Base-by-base conservation (phyloP, 2,888 invertebrate genomes). In the Hypolimnas misippus region DNA sequence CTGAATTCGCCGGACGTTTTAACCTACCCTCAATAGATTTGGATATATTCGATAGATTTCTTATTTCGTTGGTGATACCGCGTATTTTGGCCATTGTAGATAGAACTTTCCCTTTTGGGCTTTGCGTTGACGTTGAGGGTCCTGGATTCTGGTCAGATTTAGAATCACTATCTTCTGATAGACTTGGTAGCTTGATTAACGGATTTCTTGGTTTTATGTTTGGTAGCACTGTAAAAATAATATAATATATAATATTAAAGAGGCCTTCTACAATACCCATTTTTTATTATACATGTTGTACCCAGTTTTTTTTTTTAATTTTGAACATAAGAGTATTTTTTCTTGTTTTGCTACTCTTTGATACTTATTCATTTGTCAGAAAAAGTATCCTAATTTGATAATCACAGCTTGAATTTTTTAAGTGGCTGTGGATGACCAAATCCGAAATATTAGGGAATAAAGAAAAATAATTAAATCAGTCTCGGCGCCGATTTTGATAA, bases 141-240 rank as follows among this genome's bases (percentile, higher is more conserved):
- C 77, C 81, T 10, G 73, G 73, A 1, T 74, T 19, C 63, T 80
- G 81, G 0, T 73, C 46, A 0, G 79, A 77, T 7, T 81, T 83
- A 0, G 69, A 61, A 3, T 80, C 19, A 5, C 1, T 12, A 5
- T 46, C 81, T 60, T 87, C 86, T 0, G 86, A 83, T 0, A 89
- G 62, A 35, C 85, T 86, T 0, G 92, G 91, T 12, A 90, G 73
- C 12, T 85, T 87, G 67, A 92, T 87, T 0, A 82, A 55, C 0
- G 92, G 79, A 35, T 88, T 89, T 0, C 92, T 76, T 0, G 90
- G 91, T 62, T 89, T 88, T 42, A 92, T 92, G 75, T 92, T 92
- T n/a, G 90, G 83, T 1, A 84, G 65, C 17, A 78, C 89, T 90
- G 83, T 0, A 78, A 78, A 53, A 52, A 19, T 60, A 33, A n/a